Percentiles rank a stretch among this genome's conserved stretches.
Conservation (phyloP, 2,113 vertebrate genomes). For the Corythornis vintsioides region DNA sequence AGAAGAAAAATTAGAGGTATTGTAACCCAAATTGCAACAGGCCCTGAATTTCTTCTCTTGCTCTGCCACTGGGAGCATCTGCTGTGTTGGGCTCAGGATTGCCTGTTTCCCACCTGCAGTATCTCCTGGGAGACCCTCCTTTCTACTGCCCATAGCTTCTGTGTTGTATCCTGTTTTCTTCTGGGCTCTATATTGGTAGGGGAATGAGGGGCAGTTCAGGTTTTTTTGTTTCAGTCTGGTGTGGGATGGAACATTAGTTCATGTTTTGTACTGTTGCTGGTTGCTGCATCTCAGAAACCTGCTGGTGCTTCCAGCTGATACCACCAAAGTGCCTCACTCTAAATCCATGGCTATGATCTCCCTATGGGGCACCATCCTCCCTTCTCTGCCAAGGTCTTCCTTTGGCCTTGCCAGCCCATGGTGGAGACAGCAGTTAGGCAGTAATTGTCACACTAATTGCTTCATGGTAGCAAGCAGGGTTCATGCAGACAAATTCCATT, state of each 20-base stretch:
- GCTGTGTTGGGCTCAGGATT: not conserved
- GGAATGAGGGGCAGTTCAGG: not conserved
- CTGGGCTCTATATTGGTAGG: too few species aligned
- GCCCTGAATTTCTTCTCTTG: not conserved
- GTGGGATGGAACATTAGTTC: not conserved
- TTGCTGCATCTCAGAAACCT: not conserved
- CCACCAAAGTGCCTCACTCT: not conserved
- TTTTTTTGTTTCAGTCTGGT: not conserved
- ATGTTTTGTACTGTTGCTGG: not conserved
- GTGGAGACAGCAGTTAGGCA: not conserved
- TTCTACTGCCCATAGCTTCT: not conserved
- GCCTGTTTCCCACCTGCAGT: not conserved
- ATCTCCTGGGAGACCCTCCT: not conserved
- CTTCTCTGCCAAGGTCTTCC: not conserved
- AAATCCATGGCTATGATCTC: not conserved
- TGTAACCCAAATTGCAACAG: not conserved
- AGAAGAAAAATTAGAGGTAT: not conserved
- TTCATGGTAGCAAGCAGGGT: not conserved
- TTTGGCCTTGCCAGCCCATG: rapidly evolving
- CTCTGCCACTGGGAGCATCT: not conserved
- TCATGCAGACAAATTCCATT: rapidly evolving
- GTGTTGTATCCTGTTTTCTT: not conserved
- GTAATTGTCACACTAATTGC: not conserved
- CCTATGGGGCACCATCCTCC: not conserved
- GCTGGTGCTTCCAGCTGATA: not conserved